Base-by-base conservation (phyloP, 2,888 invertebrate genomes). In the Serrognathus titanus region DNA sequence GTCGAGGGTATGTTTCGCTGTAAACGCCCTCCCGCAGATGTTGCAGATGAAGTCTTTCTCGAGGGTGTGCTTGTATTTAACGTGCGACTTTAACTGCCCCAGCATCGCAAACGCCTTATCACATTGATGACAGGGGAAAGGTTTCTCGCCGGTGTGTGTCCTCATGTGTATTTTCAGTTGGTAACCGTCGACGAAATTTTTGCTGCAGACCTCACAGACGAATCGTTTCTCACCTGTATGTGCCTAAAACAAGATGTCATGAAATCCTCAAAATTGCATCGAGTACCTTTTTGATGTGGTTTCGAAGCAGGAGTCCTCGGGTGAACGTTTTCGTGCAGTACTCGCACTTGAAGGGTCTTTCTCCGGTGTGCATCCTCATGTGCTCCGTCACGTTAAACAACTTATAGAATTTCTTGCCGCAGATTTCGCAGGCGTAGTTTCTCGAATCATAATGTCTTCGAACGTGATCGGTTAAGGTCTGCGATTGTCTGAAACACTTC, bases 321-420 rank as follows among this genome's bases (percentile, higher is more conserved):
- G 63, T 63, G 60, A 79, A 79, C 4, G 78, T 78, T 64, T 78
- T 78, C 1, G 78, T 78, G 59, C 79, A 79, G 64, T 76, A 77
- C 60, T 78, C 75, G 58, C 79, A 79, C 47, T 74, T 75, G 64
- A 77, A 79, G 4, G 79, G 79, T 39, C 78, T 64, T 63, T 79
- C 79, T 57, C 78, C 78, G 2, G 78, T 79, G 59, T 79, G 79
- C 1, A 78, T 79, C 36, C 79, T 61, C 78, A 79, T 78, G 59
- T 79, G 79, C 53, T 78, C 79, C 65, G 78, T 78, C 53, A 78
- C 68, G 60, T 78, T 78, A 1, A 78, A 78, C 61, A 78, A 78
- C 5, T 78, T 78, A 8, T 78, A 78, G 60, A 78, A 78, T 24
- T 77, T 76, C 60, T 78, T 78, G 68, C 76, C 76, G 60, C 78